phyloP scores from a whole-genome alignment of 2,888 invertebrate genomes.

The Nematopogon swammerdamellus region DNA sequence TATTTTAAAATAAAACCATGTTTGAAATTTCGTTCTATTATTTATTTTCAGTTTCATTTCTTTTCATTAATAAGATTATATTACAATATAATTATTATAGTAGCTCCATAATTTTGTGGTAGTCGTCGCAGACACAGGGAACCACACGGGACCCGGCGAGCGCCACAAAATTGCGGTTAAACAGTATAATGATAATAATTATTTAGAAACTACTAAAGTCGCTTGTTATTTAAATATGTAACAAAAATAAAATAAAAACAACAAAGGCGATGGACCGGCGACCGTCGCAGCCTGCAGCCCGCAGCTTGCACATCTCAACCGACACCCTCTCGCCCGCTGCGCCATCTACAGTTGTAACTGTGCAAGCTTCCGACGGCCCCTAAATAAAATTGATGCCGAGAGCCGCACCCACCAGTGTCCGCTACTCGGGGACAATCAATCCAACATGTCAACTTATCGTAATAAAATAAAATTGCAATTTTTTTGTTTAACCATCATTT shows the following conservation, averaged over 20 bases:
- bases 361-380: too few relatives aligned
- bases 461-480: background rate
- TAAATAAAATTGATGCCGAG: too few relatives aligned
- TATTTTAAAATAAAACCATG: background rate
- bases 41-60: constrained; percentile 54
- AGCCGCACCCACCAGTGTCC: background rate
- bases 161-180: too few relatives aligned
- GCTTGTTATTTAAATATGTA: constrained; percentile 56
- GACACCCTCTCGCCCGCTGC: too few relatives aligned
- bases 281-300: constrained; percentile 27
- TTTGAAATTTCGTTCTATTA: constrained; percentile 38
- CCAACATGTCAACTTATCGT: background rate
- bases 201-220: constrained; percentile 51
- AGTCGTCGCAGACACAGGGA: too few relatives aligned
- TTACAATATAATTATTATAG: constrained; percentile 45
- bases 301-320: constrained; percentile 12
- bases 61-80: constrained; percentile 57
- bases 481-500: constrained; percentile 19
- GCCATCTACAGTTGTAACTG: too few relatives aligned
- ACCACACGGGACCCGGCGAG: too few relatives aligned
- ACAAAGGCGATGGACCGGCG: constrained; percentile 36
- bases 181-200: constrained; percentile 47
- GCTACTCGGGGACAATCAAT: background rate
- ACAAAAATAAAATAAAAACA: constrained; percentile 48
- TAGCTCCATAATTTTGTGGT: too few relatives aligned